Base-by-base conservation (phyloP, 2,888 invertebrate species). In the Hypselothyrea guttata region DNA sequence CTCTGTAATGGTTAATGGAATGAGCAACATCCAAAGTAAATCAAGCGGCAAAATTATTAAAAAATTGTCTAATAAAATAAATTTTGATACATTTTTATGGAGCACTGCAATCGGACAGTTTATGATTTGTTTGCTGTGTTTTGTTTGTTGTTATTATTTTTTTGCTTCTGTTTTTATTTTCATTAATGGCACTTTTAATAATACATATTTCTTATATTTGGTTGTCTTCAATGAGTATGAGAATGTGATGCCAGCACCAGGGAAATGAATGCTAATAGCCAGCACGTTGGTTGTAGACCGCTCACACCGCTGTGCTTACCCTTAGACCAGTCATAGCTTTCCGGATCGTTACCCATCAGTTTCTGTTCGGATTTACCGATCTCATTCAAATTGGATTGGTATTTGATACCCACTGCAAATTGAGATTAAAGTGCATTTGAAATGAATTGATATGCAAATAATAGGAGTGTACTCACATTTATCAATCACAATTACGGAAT, bases 321-420 rank as follows among this genome's bases (percentile, higher is more conserved):
- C 69, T 89, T 87, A 54, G 89, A 82, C 89, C 89, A 89, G 55
- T 89, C 89, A 44, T 88, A 88, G 15, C 88, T 88, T 38, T 88
- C 88, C 40, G 88, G 87, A 67, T 83, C 88, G 47, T 82, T 87
- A 44, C 89, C 89, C 64, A 87, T 86, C 57, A 94, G 92, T 90
- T 95, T 95, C 89, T 94, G 94, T 90, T 95, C 94, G 48, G 94
- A 94, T 90, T 94, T 95, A 89, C 94, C 95, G 88, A 95, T 94
- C 90, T 95, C 94, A 89, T 95, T 95, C 87, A 95, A 90, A 87
- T 93, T 93, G 64, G 89, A 94, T 90, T 93, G 94, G 89, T 94
- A 94, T 89, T 94, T 94, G 69, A 93, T 93, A 89, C 94, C 94
- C 94, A 92, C 84, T 91, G 90, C 82, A 75, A 62, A 40, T 54